Conservation (phyloP, 2,888 invertebrate genomes). For the Baronia brevicornis region DNA sequence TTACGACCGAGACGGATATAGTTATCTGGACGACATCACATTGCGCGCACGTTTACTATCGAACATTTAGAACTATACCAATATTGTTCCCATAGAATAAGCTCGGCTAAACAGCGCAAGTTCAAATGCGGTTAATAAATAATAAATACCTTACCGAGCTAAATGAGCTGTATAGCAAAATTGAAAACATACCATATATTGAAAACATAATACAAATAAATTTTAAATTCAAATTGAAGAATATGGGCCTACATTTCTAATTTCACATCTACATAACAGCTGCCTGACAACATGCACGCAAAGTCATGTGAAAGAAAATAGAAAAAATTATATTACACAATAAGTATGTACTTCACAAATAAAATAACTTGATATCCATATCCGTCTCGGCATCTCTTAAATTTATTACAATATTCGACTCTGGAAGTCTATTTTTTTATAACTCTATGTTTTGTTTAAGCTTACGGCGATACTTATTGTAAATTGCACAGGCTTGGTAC, state of each 20-base stretch:
- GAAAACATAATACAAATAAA: constrained; percentile 4
- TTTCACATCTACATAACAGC: constrained; percentile 51
- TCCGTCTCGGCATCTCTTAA: constrained; percentile 26
- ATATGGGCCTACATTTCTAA: constrained; percentile 37
- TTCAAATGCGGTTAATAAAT: constrained; percentile 30
- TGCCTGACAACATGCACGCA: constrained; percentile 55
- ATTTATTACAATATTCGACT: constrained; percentile 26
- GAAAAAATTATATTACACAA: constrained; percentile 11
- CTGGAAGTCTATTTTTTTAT: constrained; percentile 22
- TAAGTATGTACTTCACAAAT: constrained; percentile 18
- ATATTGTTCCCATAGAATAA: constrained; percentile 71
- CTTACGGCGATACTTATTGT: constrained; percentile 22
- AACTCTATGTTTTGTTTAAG: constrained; percentile 18
- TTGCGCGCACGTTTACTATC: constrained; percentile 48
- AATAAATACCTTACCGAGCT: constrained; percentile 34
- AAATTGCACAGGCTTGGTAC: constrained; percentile 25
- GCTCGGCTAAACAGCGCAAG: constrained; percentile 56
- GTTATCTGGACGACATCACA: constrained; percentile 19
- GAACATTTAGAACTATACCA: constrained; percentile 46
- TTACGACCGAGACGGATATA: constrained; percentile 35
- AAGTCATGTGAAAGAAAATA: constrained; percentile 28
- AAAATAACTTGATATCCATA: constrained; percentile 22
- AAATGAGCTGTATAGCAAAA: constrained; percentile 44
- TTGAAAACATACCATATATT: constrained; percentile 11
- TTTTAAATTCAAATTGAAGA: constrained; percentile 17